These are phyloP conservation scores for Anhinga rufa DNA, from an alignment of 2,113 vertebrate genomes.

Conservation along the genomic window DNA sequence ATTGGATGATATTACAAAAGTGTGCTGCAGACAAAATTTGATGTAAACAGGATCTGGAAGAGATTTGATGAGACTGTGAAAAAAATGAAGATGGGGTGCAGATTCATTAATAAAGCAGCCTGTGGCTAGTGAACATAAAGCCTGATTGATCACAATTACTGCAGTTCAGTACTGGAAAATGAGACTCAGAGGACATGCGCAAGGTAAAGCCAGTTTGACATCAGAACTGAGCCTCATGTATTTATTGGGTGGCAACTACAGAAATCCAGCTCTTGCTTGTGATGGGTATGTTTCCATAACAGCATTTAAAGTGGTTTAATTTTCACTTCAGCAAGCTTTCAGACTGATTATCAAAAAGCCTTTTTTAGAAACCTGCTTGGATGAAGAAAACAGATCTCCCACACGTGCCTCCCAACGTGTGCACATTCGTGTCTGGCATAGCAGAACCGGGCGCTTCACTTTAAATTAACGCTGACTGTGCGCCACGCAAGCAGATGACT, in stretches of 20 bases:
- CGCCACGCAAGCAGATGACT: accelerated
- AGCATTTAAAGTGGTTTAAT: constrained; percentile 10
- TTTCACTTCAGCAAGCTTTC: constrained; percentile 34
- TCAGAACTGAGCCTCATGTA: neutral
- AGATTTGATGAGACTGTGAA: constrained; percentile 17
- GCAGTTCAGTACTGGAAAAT: constrained; percentile 13
- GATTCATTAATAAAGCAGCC: constrained; percentile 41
- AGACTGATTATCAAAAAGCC: neutral
- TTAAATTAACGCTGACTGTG: neutral
- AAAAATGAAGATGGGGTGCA: constrained; percentile 18
- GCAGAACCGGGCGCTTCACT: neutral
- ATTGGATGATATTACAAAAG: neutral
- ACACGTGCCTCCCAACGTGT: neutral
- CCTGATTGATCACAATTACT: constrained; percentile 48
- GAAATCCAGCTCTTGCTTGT: neutral
- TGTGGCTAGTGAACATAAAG: neutral
- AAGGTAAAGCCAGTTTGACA: neutral
- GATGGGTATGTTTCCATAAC: neutral
- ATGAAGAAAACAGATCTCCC: neutral
- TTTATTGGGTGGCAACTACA: constrained; percentile 19
- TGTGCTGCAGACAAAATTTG: neutral
- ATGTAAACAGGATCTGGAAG: constrained; percentile 45
- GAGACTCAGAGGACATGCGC: neutral
- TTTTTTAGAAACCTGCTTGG: neutral
- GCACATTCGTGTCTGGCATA: neutral